phyloP scores from a whole-genome alignment of 2,888 invertebrate species.

The Venusia cambrica region DNA sequence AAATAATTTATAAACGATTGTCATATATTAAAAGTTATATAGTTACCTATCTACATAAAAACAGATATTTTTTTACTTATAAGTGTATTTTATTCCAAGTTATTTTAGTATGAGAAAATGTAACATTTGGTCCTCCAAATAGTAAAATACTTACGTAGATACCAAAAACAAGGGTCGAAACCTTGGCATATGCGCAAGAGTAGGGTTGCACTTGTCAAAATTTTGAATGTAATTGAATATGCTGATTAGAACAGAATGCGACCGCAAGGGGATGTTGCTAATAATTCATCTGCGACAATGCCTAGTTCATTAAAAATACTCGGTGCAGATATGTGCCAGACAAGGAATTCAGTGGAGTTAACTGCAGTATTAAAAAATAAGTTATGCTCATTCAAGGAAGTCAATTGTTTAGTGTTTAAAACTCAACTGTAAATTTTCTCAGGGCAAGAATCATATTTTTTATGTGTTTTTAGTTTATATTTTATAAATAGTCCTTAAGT shows the following conservation, averaged over 20 bases:
- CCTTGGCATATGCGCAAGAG: constrained; percentile 57
- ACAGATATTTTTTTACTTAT: too few species aligned
- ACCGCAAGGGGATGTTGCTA: constrained; percentile 22
- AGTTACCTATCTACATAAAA: too few species aligned
- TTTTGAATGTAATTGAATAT: constrained; percentile 69
- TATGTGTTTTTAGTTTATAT: too few species aligned
- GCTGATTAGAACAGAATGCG: constrained; percentile 58
- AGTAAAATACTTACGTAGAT: constrained; percentile 15
- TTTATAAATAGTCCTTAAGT: too few species aligned
- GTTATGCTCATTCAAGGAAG: too few species aligned
- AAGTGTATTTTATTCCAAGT: too few species aligned
- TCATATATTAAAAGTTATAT: too few species aligned
- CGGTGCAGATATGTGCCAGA: constrained; percentile 30
- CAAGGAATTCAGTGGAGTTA: constrained; percentile 34
- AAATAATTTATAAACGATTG: too few species aligned
- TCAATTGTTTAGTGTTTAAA: too few species aligned
- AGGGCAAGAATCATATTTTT: too few species aligned
- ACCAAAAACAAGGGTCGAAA: constrained; percentile 32
- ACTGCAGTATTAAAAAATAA: not conserved
- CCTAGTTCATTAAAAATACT: constrained; percentile 65
- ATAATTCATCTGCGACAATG: constrained; percentile 48
- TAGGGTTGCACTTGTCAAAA: constrained; percentile 64
- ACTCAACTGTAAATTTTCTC: too few species aligned
- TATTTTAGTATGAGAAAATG: constrained; percentile 6
- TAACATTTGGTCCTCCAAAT: constrained; percentile 12